Evolutionary conservation across 2,888 invertebrate species (phyloP).

Genomic region (Exephanes ischioxanthus): DNA sequence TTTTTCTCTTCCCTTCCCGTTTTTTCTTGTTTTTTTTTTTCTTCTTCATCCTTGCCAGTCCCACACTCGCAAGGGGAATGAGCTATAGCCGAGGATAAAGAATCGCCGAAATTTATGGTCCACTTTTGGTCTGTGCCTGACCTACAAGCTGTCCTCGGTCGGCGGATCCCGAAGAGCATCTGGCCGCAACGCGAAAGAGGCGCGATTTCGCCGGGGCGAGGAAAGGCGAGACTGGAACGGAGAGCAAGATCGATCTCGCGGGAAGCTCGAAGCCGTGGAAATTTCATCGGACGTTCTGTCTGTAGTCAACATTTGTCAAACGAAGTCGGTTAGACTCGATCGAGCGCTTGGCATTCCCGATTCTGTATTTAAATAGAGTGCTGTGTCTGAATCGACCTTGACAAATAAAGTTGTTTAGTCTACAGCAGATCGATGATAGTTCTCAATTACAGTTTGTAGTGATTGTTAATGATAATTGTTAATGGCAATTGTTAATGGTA

Average conservation of each 20-base stretch:
- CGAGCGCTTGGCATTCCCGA: not conserved
- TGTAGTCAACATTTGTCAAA: slow-evolving; percentile 2
- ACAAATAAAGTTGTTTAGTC: no score
- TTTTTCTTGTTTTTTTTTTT: not conserved
- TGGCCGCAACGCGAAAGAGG: slow-evolving; percentile 38
- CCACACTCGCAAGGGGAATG: not conserved
- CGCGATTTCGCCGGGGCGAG: slow-evolving; percentile 6
- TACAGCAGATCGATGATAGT: no score
- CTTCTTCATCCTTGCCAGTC: not conserved
- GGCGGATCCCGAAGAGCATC: slow-evolving; percentile 28
- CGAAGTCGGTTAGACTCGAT: not conserved
- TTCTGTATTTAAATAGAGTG: not conserved
- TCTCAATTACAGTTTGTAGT: no score
- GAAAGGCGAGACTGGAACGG: slow-evolving; percentile 9
- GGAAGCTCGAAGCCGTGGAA: not conserved
- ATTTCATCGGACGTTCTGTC: slow-evolving; percentile 2
- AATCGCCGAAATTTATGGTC: slow-evolving; percentile 42
- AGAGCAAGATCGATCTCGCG: not conserved
- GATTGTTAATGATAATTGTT: no score
- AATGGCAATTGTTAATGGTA: no score
- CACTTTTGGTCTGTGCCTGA: slow-evolving; percentile 32
- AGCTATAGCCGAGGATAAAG: slow-evolving; percentile 33
- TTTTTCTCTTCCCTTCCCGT: not conserved
- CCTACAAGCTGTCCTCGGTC: slow-evolving; percentile 10
- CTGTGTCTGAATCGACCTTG: not conserved